Evolutionary conservation across 1,140 invertebrate species (phyloP), one percentile per base, ranked within the genome.

Genomic region (Dinoponera quadriceps): DNA sequence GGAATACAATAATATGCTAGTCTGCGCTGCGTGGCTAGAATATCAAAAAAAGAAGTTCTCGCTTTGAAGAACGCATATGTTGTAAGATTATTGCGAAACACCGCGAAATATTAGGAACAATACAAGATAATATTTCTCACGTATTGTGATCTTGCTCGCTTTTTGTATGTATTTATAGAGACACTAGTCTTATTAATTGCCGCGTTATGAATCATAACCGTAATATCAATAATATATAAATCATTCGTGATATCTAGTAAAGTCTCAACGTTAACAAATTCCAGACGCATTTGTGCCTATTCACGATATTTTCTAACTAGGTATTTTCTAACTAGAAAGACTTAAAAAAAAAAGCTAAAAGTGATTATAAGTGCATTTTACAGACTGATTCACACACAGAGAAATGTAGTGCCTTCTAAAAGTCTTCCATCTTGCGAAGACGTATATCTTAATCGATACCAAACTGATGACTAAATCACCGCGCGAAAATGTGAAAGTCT

Each of bases 381-480:
- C 80, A 63, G 86, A 92, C 90, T 92, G 86, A 91, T 91, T 81
- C 73, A 88, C 73, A n/a, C n/a, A n/a, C n/a, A n/a, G n/a, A 60
- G 74, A 85, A 83, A 90, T 74, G 83, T 85, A 89, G 84, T 88
- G 80, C 86, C 84, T 92, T 88, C 84, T 59, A 86, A 55, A 51
- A 29, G n/a, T n/a, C n/a, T n/a, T n/a, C n/a, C 11, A 9, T 44
- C 38, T 44, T 44, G 49, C 20, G 7, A 74, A 65, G 22, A 78
- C 27, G 11, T 22, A 48, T 27, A 82, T 81, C 68, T 72, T 57
- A 89, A 78, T 82, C 78, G 59, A 88, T 82, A 25, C 51, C 7
- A 85, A 89, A 90, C 33, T 83, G 48, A 66, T 71, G n/a, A 72
- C 71, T 84, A 89, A 84, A 85, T 89, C 83, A 48, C 68, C 49